phyloP scores from a whole-genome alignment of 2,888 invertebrate species.

The Thymelicus lineola region DNA sequence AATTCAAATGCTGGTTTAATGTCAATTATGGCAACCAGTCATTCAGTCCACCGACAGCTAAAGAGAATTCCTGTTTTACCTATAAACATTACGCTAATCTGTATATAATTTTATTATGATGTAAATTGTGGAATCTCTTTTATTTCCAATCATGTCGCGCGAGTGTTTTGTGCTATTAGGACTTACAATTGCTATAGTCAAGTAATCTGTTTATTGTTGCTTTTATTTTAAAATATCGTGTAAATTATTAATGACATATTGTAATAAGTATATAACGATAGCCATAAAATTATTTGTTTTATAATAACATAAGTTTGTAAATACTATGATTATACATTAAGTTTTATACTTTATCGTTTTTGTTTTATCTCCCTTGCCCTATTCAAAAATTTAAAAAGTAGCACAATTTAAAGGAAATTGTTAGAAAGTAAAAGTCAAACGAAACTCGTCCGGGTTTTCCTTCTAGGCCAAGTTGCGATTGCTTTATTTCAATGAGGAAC shows the following conservation, averaged over 20 bases:
- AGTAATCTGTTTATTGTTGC: slow-evolving; percentile 79
- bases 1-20: slow-evolving; percentile 14
- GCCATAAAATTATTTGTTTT: slow-evolving; percentile 85
- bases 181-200: slow-evolving; percentile 72
- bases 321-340: slow-evolving; percentile 85
- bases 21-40: background rate
- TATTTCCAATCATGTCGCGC: slow-evolving; percentile 74
- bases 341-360: slow-evolving; percentile 83
- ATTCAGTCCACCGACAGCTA: slow-evolving; percentile 1
- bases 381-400: background rate
- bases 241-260: slow-evolving; percentile 84
- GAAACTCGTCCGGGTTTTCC: background rate
- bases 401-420: background rate
- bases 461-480: background rate
- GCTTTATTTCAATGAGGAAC: background rate
- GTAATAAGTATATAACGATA: slow-evolving; percentile 83
- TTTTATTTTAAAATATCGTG: slow-evolving; percentile 79
- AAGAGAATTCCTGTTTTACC: slow-evolving; percentile 17
- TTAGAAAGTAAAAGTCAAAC: background rate
- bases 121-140: slow-evolving; percentile 82
- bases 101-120: slow-evolving; percentile 77
- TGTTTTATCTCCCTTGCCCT: slow-evolving; percentile 61
- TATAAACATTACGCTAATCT: slow-evolving; percentile 66
- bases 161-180: slow-evolving; percentile 75
- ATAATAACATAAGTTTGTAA: slow-evolving; percentile 84